Base-by-base conservation (phyloP, 2,113 vertebrate genomes). In the Tor tambroides region DNA sequence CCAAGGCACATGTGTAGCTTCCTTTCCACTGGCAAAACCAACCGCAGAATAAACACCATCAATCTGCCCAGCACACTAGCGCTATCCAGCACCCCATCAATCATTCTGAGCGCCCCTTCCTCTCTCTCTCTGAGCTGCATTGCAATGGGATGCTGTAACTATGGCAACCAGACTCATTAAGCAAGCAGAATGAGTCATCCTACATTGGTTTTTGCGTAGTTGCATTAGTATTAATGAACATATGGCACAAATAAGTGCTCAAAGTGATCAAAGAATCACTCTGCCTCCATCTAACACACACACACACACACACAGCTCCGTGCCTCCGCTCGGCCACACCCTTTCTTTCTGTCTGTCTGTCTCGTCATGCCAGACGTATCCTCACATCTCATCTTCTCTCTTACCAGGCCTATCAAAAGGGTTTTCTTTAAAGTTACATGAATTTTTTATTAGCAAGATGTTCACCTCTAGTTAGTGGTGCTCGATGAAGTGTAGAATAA, bases 101-200 rank as follows among this genome's bases (percentile, higher is more conserved):
- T 69, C 78, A 86, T 26, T 35, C 77, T 23, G 26, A 63, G 71
- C 38, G 9, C 61, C 77, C 32, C 51, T 49, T 63, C 75, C 26
- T 4, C 63, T 46, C 35, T 85, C 79, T 84, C 82, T 88, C 69
- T 54, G 46, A 71, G 85, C 59, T 84, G 83, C 84, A 77, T 77
- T 86, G 83, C 84, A 84, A 89, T 77, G 86, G 86, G 86, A 89
- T 87, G 86, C 69, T 61, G 86, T 90, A 80, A 77, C 89, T 79
- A 87, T 82, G 84, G 89, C 75, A 89, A 90, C 89, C 56, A 83
- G 51, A 89, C 67, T 89, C 84, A 87, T 89, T 89, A 90, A 83
- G 46, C 85, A 89, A 87, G 84, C 86, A 72, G 56, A 86, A 89
- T 88, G 76, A 86, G 80, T 79, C 67, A 49, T 81, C 49, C 51